Base-by-base conservation (phyloP, 1,140 invertebrate genomes). In the Acromyrmex heyeri region DNA sequence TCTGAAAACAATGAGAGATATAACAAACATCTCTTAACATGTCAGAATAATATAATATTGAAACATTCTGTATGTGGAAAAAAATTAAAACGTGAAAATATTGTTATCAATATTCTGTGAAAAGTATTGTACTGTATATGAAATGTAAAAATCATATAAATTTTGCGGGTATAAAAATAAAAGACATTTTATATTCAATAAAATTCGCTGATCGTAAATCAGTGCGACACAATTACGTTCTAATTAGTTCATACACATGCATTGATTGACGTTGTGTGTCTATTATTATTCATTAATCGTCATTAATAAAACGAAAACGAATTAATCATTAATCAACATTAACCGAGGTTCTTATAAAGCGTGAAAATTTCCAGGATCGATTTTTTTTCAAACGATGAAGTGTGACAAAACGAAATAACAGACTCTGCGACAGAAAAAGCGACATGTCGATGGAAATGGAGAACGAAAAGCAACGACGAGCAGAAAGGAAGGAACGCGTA, bases 401-500 rank as follows among this genome's bases (percentile, higher is more conserved):
- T 48, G 50, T 67, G 77, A 85, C 4, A 55, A 76, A 86, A 87
- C 24, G 73, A 69, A 61, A 83, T 70, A 78, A 89, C 59, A 75
- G 50, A 76, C 34, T 34, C 38, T 64, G 73, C 10, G 64, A 27
- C 38, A 18, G 14, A 50, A 64, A 65, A 55, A 34, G n/a, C 16
- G 53, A 30, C 14, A 59, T 14, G 27, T 34, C 38, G 38, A 44
- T 50, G 3, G 30, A 1, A 72, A 27, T 65, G 34, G 21, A 18
- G 65, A 72, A 48, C 7, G 30, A 38, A 50, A 62, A 34, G 53
- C 48, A 61, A 10, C 14, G 18, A 12, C 2, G 21, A 69, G 38
- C 14, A 16, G 30, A 50, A 73, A 44, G 65, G 50, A 73, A 77
- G 73, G 70, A 88, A 65, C 24, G 70, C 24, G 85, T 53, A 88